phyloP scores from a whole-genome alignment of 2,888 invertebrate species.

The Drosophila setosimentum region DNA sequence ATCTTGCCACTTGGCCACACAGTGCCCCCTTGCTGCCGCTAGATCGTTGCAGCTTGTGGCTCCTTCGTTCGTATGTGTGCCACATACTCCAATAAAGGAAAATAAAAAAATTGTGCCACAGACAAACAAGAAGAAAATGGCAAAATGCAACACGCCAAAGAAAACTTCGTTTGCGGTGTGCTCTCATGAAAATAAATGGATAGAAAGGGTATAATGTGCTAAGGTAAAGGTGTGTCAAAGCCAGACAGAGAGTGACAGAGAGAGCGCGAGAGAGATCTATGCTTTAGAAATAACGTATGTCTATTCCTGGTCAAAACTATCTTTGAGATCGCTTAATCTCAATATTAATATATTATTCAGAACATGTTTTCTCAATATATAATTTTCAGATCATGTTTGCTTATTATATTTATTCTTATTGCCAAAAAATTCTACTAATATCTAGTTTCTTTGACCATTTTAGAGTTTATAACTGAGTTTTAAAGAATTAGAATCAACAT shows the following conservation, averaged over 20 bases:
- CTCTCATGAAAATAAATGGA: not conserved
- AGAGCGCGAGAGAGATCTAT: not conserved
- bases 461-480: no score
- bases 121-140: slow-evolving; percentile 46
- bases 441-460: no score
- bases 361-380: not conserved
- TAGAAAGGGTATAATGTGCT: not conserved
- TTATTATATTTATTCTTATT: not conserved
- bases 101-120: slow-evolving; percentile 75
- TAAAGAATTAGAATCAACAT: no score
- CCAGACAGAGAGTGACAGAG: not conserved
- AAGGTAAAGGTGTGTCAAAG: no score
- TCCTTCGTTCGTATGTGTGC: slow-evolving; percentile 67
- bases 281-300: not conserved
- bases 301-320: not conserved
- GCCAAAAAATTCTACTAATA: not conserved
- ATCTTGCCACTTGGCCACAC: slow-evolving; percentile 32
- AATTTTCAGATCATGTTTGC: not conserved
- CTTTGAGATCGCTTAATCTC: not conserved
- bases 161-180: slow-evolving; percentile 19
- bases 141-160: slow-evolving; percentile 50
- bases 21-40: not conserved
- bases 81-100: slow-evolving; percentile 55
- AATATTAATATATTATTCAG: not conserved
- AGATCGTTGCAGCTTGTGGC: slow-evolving; percentile 18